Evolutionary conservation across 2,797 vertebrate genomes (phyloP), one percentile per base, ranked within the genome.

Genomic region (Apodemus agrarius): DNA sequence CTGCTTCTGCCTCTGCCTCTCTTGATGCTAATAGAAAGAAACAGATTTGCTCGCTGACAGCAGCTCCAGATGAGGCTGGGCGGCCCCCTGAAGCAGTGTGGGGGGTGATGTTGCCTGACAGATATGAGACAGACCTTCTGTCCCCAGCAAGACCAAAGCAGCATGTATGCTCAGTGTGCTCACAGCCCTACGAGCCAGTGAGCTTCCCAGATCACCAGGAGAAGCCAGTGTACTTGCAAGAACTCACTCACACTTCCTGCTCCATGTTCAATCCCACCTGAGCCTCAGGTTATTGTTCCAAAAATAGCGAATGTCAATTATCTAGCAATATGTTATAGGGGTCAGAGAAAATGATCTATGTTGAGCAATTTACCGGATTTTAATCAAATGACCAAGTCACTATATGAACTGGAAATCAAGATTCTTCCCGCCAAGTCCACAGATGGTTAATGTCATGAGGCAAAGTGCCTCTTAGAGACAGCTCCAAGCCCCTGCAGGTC

Each of bases 161-260:
- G 63, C 11, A 0, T 3, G 6, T 12, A 24, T 19, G 11, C 21
- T 17, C 1, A 29, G 0, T 22, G 34, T 6, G n/a, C 16, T 10
- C 9, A 1, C 29, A 29, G 9, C 24, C 65, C 88, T 0, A 4
- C 12, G 34, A 43, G 49, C 29, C 46, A 0, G 34, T 3, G 16
- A 17, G 37, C 22, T 29, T 8, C 31, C 3, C 1, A 17, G 69
- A 19, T 8, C 10, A 4, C 22, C 37, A 13, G 9, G 21, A 57
- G 0, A 12, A 43, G 46, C 31, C 3, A 0, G 10, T 3, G 0
- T 0, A 9, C 12, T 19, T 34, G 0, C 0, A 4, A 1, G 6
- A 17, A 40, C 49, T 34, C 29, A 43, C 29, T 37, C 46, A 3
- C 26, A 21, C 81, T 57, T 19, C 29, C 17, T 19, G 21, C 8